phyloP scores from a whole-genome alignment of 2,113 vertebrate species.

The Miniopterus natalensis region DNA sequence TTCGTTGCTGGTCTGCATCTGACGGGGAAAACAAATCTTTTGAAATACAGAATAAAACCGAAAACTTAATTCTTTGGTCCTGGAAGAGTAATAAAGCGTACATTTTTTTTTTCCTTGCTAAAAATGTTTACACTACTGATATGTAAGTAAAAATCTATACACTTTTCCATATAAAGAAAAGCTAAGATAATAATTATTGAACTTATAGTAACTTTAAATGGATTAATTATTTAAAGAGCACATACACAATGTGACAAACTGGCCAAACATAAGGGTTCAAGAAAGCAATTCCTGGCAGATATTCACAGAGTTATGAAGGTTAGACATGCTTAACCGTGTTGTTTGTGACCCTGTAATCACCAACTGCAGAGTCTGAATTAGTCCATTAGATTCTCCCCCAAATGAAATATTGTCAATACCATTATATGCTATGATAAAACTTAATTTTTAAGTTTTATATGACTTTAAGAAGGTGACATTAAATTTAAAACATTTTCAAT shows the following conservation, averaged over 20 bases:
- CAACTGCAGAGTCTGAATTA: background rate
- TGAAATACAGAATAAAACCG: conserved; percentile 45
- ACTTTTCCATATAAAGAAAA: background rate
- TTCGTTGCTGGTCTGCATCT: conserved; percentile 95
- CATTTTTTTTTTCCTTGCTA: background rate
- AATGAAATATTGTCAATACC: background rate
- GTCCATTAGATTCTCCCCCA: background rate
- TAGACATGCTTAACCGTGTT: background rate
- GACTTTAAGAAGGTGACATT: conserved; percentile 20
- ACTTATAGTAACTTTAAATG: conserved; percentile 14
- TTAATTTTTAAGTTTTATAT: background rate
- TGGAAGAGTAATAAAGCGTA: background rate
- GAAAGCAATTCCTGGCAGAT: background rate
- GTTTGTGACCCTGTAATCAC: background rate
- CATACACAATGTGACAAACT: background rate
- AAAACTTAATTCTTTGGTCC: conserved; percentile 33
- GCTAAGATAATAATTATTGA: background rate
- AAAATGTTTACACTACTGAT: conserved; percentile 14
- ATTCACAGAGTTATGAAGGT: background rate
- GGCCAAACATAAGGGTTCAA: background rate
- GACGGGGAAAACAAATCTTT: conserved; percentile 70
- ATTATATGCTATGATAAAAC: background rate
- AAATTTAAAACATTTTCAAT: conserved; percentile 4
- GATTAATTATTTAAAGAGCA: conserved; percentile 9
- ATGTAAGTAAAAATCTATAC: background rate